Percentiles rank a stretch among this genome's conserved stretches.
Evolutionary conservation across 2,888 invertebrate species (phyloP).

Genomic region (Cenopis cana): DNA sequence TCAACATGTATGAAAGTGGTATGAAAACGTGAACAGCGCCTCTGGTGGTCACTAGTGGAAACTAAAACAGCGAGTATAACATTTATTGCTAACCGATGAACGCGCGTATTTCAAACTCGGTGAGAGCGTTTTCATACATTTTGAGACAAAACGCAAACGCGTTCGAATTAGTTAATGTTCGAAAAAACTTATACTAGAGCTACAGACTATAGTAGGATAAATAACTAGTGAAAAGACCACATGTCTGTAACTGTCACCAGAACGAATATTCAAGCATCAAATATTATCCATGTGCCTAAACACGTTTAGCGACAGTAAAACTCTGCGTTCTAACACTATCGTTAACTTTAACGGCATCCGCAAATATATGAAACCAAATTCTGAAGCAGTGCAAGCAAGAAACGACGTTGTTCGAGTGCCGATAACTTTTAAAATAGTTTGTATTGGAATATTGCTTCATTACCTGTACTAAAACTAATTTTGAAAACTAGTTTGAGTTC

Average conservation of each 20-base stretch:
- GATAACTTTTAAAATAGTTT: background rate
- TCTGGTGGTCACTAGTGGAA: too few relatives aligned
- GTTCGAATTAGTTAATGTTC: too few relatives aligned
- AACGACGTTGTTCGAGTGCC: background rate
- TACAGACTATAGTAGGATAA: too few relatives aligned
- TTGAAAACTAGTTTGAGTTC: background rate
- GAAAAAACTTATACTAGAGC: too few relatives aligned
- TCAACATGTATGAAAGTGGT: too few relatives aligned
- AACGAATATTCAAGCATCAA: background rate
- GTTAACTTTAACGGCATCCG: conserved; percentile 26
- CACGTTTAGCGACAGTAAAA: conserved; percentile 26
- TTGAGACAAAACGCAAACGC: too few relatives aligned
- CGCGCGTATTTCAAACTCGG: too few relatives aligned
- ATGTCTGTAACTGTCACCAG: background rate
- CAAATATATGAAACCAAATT: background rate
- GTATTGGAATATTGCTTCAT: background rate
- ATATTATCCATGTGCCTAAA: background rate
- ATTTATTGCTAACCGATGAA: too few relatives aligned
- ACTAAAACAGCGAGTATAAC: too few relatives aligned
- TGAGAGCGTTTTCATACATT: too few relatives aligned
- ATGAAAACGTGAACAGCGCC: too few relatives aligned
- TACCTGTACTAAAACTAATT: conserved; percentile 4
- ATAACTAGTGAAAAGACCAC: too few relatives aligned
- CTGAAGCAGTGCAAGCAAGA: background rate
- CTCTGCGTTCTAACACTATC: conserved; percentile 26